Conservation (phyloP, 2,113 vertebrate species). For the Plotosus lineatus region DNA sequence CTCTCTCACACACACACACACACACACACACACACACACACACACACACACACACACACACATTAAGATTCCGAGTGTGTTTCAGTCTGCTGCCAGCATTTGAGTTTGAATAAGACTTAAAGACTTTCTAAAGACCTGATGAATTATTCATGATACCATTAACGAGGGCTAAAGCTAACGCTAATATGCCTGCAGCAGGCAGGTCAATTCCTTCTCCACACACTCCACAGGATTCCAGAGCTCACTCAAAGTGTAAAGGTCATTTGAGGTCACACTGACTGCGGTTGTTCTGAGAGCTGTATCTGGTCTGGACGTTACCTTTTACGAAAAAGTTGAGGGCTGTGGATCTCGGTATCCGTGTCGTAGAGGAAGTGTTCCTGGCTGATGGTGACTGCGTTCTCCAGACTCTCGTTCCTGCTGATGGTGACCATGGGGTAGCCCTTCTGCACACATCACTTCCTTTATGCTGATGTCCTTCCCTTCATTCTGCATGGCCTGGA, state of each 20-base stretch:
- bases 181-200: slow-evolving; percentile 47
- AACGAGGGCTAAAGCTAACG: slow-evolving; percentile 35
- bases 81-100: slow-evolving; percentile 31
- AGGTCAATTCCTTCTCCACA: slow-evolving; percentile 21
- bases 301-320: slow-evolving; percentile 73
- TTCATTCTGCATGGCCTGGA: slow-evolving; percentile 86
- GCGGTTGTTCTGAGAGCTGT: background rate
- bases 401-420: slow-evolving; percentile 82
- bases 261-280: slow-evolving; percentile 8
- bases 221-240: slow-evolving; percentile 12
- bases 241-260: slow-evolving; percentile 9
- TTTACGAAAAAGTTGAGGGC: slow-evolving; percentile 72
- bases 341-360: slow-evolving; percentile 73
- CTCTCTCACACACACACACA: background rate
- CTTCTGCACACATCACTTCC: slow-evolving; percentile 95
- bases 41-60: background rate
- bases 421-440: slow-evolving; percentile 95
- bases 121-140: slow-evolving; percentile 35
- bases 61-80: slow-evolving; percentile 36
- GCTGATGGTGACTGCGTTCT: slow-evolving; percentile 77
- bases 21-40: background rate
- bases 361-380: slow-evolving; percentile 95
- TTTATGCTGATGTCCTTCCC: slow-evolving; percentile 90
- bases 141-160: slow-evolving; percentile 48
- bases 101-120: slow-evolving; percentile 31